Percentiles rank a stretch among this genome's conserved stretches.
phyloP scores from a whole-genome alignment of 2,797 vertebrate genomes.

The Lepus oiostolus region DNA sequence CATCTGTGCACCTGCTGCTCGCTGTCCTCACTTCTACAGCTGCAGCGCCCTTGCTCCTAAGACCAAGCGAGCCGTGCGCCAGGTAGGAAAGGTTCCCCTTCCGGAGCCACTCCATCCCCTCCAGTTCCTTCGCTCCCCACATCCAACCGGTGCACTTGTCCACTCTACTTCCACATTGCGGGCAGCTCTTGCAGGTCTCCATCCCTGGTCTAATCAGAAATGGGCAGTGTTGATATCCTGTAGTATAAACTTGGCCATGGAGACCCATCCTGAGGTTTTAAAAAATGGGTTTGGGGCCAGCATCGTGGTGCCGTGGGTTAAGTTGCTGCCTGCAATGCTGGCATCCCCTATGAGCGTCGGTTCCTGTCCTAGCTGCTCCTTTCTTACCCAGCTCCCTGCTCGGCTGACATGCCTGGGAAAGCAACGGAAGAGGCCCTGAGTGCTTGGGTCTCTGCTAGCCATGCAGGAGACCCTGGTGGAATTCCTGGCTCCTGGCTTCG shows the following conservation, averaged over 20 bases:
- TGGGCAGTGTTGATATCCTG: neutral
- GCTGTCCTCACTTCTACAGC: neutral
- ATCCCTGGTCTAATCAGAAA: neutral
- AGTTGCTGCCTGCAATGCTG: no score
- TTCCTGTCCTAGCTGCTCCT: no score
- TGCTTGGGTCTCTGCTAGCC: no score
- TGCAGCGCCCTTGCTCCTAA: neutral
- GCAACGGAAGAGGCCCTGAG: no score
- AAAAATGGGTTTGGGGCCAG: no score
- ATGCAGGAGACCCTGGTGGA: no score
- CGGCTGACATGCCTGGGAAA: no score
- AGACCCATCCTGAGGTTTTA: neutral
- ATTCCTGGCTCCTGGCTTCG: no score
- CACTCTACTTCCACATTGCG: neutral
- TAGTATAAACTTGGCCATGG: neutral
- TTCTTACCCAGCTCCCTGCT: no score
- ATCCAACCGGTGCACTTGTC: neutral
- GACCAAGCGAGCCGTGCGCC: rapidly evolving
- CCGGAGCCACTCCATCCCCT: neutral
- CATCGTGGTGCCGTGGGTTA: no score
- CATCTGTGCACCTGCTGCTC: no score
- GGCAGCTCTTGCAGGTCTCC: neutral
- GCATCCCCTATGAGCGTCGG: no score
- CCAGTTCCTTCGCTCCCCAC: neutral
- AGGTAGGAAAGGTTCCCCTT: neutral